These are phyloP conservation scores for Drosophila rellima DNA, from an alignment of 2,888 invertebrate species.

Conservation along the genomic window DNA sequence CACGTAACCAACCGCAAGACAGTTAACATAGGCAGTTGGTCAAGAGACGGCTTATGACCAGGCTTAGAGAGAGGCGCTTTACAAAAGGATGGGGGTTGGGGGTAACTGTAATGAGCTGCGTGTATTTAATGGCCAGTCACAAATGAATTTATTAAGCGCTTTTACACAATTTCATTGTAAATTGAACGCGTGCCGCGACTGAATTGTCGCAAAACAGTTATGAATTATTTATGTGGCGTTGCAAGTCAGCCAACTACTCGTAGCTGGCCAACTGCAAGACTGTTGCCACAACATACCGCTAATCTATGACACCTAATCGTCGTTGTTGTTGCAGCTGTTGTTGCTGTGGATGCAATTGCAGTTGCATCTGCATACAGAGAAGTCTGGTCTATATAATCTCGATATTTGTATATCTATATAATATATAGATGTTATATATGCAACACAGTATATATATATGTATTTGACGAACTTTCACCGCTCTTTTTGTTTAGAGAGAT, in stretches of 20 bases:
- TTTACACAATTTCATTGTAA: slow-evolving; percentile 80
- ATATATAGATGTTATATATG: slow-evolving; percentile 2
- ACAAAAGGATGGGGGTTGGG: neutral
- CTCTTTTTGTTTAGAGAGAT: slow-evolving; percentile 43
- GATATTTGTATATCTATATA: neutral
- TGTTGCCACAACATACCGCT: slow-evolving; percentile 30
- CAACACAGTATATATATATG: slow-evolving; percentile 5
- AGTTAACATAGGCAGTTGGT: slow-evolving; percentile 12
- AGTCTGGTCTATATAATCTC: slow-evolving; percentile 10
- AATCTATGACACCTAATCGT: slow-evolving; percentile 68
- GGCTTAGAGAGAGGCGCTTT: neutral
- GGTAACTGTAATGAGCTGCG: slow-evolving; percentile 68
- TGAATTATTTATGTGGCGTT: slow-evolving; percentile 80
- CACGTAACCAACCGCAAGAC: slow-evolving; percentile 67
- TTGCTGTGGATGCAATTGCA: slow-evolving; percentile 22
- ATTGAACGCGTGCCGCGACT: slow-evolving; percentile 79
- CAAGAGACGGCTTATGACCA: slow-evolving; percentile 16
- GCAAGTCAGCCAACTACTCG: slow-evolving; percentile 22
- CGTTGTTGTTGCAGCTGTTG: neutral
- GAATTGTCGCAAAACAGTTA: slow-evolving; percentile 83
- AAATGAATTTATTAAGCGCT: slow-evolving; percentile 81
- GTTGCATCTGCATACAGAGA: slow-evolving; percentile 61
- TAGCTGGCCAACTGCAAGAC: slow-evolving; percentile 13
- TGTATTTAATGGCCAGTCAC: slow-evolving; percentile 69
- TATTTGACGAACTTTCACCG: slow-evolving; percentile 64